Evolutionary conservation across 2,113 vertebrate species (phyloP).

Genomic region (Speoplatyrhinus poulsoni): DNA sequence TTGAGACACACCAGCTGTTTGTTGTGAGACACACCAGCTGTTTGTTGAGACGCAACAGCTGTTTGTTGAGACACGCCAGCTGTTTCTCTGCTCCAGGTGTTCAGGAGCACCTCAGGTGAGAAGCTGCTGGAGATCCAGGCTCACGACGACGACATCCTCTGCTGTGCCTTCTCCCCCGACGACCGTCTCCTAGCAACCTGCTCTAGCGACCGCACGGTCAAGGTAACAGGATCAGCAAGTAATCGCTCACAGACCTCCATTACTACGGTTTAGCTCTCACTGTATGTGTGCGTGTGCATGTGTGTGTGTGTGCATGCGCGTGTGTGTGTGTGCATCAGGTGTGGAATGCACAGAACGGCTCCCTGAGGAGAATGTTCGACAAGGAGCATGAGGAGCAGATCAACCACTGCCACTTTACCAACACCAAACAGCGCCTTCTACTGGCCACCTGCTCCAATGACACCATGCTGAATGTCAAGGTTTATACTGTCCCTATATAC

Average conservation of each 20-base stretch:
- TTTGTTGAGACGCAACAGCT: no score
- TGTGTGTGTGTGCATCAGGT: constrained; percentile 69
- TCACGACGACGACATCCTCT: constrained; percentile 92
- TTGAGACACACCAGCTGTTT: no score
- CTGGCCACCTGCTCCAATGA: constrained; percentile 92
- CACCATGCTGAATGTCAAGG: constrained; percentile 78
- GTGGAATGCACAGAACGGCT: constrained; percentile 84
- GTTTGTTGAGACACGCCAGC: no score
- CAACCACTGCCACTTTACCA: constrained; percentile 92
- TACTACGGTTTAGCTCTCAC: background rate
- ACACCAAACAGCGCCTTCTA: constrained; percentile 74
- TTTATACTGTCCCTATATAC: constrained; percentile 16
- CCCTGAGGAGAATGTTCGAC: constrained; percentile 74
- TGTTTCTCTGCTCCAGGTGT: constrained; percentile 76
- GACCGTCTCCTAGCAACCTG: constrained; percentile 88
- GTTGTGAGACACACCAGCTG: no score
- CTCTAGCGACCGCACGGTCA: constrained; percentile 84
- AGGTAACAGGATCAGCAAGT: background rate
- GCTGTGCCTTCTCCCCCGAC: constrained; percentile 90
- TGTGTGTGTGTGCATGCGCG: background rate
- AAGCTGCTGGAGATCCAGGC: constrained; percentile 84
- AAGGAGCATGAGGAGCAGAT: constrained; percentile 91
- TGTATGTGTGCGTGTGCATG: background rate
- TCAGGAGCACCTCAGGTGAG: constrained; percentile 90
- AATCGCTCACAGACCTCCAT: background rate